These are phyloP conservation scores for Triplophysa rosa DNA, from an alignment of 2,113 vertebrate genomes.

Conservation along the genomic window DNA sequence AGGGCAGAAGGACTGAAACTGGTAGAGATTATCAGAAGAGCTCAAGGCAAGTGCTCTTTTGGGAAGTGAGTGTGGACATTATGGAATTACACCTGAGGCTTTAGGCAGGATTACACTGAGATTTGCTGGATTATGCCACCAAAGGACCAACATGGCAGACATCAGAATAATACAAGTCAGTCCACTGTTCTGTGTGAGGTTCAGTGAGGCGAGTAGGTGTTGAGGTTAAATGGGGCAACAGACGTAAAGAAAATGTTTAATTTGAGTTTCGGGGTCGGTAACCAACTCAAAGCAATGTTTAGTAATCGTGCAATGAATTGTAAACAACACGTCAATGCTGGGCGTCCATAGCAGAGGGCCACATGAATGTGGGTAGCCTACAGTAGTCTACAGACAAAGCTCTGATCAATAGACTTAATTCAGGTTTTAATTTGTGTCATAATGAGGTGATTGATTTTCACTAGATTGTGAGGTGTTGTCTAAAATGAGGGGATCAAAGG, in stretches of 20 bases:
- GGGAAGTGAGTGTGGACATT: slow-evolving; percentile 30
- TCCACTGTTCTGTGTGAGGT: neutral
- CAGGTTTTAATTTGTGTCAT: slow-evolving; percentile 71
- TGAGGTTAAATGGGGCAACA: neutral
- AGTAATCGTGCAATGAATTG: neutral
- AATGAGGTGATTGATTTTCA: slow-evolving; percentile 69
- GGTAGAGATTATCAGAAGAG: slow-evolving; percentile 2
- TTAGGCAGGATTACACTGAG: slow-evolving; percentile 50
- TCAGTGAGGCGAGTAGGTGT: neutral
- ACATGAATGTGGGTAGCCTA: neutral
- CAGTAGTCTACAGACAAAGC: slow-evolving; percentile 2
- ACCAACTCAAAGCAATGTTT: neutral
- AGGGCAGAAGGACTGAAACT: slow-evolving; percentile 1
- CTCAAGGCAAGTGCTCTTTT: slow-evolving; percentile 37
- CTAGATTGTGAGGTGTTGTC: slow-evolving; percentile 56
- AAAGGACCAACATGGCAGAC: slow-evolving; percentile 32
- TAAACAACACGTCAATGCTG: neutral
- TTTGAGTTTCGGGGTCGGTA: neutral
- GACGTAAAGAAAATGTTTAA: neutral
- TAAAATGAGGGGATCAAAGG: slow-evolving; percentile 42
- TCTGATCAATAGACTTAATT: slow-evolving; percentile 65
- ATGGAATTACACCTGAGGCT: slow-evolving; percentile 41
- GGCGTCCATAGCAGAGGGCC: neutral
- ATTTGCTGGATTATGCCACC: slow-evolving; percentile 49
- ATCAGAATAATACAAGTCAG: slow-evolving; percentile 12